Base-by-base conservation (phyloP, 1,140 invertebrate species). In the Bombus affinis region DNA sequence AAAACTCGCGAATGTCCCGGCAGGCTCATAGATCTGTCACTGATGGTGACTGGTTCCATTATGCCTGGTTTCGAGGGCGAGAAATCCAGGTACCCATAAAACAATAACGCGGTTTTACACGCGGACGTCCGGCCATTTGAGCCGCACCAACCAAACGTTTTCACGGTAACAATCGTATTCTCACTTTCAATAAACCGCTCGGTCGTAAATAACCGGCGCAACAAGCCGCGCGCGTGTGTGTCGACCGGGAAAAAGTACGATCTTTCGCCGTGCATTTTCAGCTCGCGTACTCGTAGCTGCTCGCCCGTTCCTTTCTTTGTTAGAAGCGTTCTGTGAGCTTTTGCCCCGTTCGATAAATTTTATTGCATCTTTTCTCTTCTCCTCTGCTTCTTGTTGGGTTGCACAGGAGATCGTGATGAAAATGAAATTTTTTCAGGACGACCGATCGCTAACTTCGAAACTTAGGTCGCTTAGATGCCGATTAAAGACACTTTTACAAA, bases 111-210 rank as follows among this genome's bases (percentile, higher is more conserved):
- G n/a, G 1, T 22, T 37, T 28, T 39, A 59, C 70, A 85, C 68
- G 62, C 84, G 78, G 77, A 85, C 59, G 84, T 81, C 77, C 78
- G 79, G 78, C 25, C n/a, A 70, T 53, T 70, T 12, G 71, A 59
- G 35, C 28, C 22, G 39, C 44, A 13, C 59, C 8, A 66, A 37
- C 71, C 76, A 74, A 81, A 75, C 70, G 78, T 85, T 81, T 85
- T 81, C 79, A 74, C 57, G 70, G 59, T 71, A 85, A 85, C 83
- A 85, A 85, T 85, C 83, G 83, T 85, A 68, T 84, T 84, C 81
- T 77, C 75, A 85, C 73, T 86, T 85, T 88, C 78, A 83, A 87
- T 84, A 77, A 85, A 88, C 73, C 84, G 68, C 79, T 71, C 68
- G 65, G 68, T 53, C 76, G 44, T 84, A 84, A 85, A 85, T 85